Percentiles rank a stretch among this genome's conserved stretches.
These are phyloP conservation scores for Troglohyphantes excavatus DNA, from an alignment of 2,888 invertebrate genomes.

Conservation along the genomic window DNA sequence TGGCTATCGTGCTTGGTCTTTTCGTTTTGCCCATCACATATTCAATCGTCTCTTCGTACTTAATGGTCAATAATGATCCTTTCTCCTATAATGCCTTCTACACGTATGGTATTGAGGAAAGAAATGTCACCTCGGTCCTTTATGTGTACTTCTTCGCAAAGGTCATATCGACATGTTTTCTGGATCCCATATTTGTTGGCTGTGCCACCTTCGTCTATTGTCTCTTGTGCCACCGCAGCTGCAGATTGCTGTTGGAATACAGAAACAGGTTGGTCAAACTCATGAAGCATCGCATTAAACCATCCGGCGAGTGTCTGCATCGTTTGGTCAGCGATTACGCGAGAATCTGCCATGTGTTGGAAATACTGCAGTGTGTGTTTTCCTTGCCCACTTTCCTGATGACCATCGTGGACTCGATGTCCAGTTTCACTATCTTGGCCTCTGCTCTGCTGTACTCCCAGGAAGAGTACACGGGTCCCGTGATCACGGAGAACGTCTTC, in stretches of 20 bases:
- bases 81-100: conserved; percentile 46
- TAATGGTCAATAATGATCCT: conserved; percentile 47
- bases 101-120: conserved; percentile 41
- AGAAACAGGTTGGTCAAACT: not conserved
- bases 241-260: conserved; percentile 13
- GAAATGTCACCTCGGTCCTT: conserved; percentile 11
- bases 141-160: conserved; percentile 55
- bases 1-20: not conserved
- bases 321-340: conserved; percentile 7
- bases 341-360: conserved; percentile 3
- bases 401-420: conserved; percentile 32
- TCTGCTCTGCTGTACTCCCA: conserved; percentile 40
- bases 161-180: not conserved
- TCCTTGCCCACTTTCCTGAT: conserved; percentile 55
- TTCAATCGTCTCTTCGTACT: conserved; percentile 1
- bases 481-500: conserved; percentile 52
- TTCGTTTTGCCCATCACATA: conserved; percentile 26
- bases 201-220: conserved; percentile 55
- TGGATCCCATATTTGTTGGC: conserved; percentile 55
- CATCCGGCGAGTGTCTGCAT: not conserved
- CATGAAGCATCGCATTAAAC: not conserved
- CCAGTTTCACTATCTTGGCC: conserved; percentile 65
- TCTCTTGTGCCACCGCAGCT: conserved; percentile 49
- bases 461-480: conserved; percentile 28
- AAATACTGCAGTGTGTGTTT: conserved; percentile 37